Evolutionary conservation across 2,888 invertebrate genomes (phyloP), one percentile per base, ranked within the genome.

Genomic region (Cylindroiulus punctatus): DNA sequence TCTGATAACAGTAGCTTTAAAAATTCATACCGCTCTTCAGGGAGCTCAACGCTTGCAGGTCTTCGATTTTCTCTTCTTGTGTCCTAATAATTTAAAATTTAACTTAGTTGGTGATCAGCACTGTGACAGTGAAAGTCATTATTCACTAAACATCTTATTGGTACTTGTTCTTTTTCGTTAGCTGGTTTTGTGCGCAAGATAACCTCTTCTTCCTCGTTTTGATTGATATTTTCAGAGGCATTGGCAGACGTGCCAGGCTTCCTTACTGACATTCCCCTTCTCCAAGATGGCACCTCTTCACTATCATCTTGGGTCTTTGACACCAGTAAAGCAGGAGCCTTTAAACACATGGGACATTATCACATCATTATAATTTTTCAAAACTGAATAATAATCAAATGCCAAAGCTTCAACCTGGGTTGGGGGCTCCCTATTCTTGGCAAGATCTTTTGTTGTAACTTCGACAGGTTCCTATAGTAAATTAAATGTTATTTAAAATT

Each of bases 271-370:
- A 83, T 83, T 26, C 81, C 81, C 30, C 87, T 82, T 65, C 87
- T 57, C 87, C 87, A 87, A 32, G 86, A 86, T 65, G 85, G 81
- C 32, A 85, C 85, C 65, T 87, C 87, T 84, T 87, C 87, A 57
- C 84, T 87, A 26, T 87, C 87, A 76, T 86, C 86, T 36, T 44
- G 47, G 2, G 42, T n/a, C 10, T 47, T 84, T 57, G 84, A 30
- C 30, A 57, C 36, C 32, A 47, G 40, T 26, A 52, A 52, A 32
- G 84, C 47, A n/a, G 84, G 84, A 47, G 84, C 84, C 57, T 83
- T 0, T 26, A 83, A 83, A 44, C 76, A 76, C n/a, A 52, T n/a
- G 52, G 19, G 52, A 52, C n/a, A 52, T 52, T 52, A 52, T 0
- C 4, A 52, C 19, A n/a, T 44, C 57, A 22, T 26, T 12, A 26